Base-by-base conservation (phyloP, 2,888 invertebrate species). In the Steinernema scapterisci region DNA sequence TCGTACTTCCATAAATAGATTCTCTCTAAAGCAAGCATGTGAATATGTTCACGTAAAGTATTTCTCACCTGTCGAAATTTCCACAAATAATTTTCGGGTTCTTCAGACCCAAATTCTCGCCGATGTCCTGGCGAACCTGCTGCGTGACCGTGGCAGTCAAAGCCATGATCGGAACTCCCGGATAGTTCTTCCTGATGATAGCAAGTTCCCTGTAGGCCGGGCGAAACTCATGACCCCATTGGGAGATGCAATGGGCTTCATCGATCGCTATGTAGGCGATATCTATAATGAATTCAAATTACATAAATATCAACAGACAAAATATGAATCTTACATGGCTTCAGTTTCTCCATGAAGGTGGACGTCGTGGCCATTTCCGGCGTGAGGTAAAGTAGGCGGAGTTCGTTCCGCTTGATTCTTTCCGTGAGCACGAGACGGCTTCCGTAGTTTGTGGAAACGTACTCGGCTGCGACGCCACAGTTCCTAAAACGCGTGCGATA, bases 181-280 rank as follows among this genome's bases (percentile, higher is more conserved):
- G 44, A 19, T 25, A 83, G 5, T 73, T 70, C 7, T 74, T 72
- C 9, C 85, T 74, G 9, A 86, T 76, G 6, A 74, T 51, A 48
- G 70, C 21, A 13, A 87, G 75, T 63, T 81, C 81, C 16, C 82
- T 95, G 90, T 97, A 99, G 85, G 92, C 91, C 0, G 91, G 91
- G 44, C 91, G 90, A 89, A 95, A 95, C 89, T 95, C 97, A 89
- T 99, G 97, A 0, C 97, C 97, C 97, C 97, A 99, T 88, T 90
- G 95, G 16, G 95, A 95, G 3, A 99, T 94, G 89, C 97, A 99
- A 88, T 99, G 99, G 0, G 95, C 97, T 89, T 99, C 97, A 89
- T 99, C 99, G 78, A 99, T 94, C 0, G 97, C 94, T 89, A 97
- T 1, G 23, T 54, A 43, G 25, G 94, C 23, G 81, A 78, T 1